Base-by-base conservation (phyloP, 2,113 vertebrate species). In the Origma solitaria region DNA sequence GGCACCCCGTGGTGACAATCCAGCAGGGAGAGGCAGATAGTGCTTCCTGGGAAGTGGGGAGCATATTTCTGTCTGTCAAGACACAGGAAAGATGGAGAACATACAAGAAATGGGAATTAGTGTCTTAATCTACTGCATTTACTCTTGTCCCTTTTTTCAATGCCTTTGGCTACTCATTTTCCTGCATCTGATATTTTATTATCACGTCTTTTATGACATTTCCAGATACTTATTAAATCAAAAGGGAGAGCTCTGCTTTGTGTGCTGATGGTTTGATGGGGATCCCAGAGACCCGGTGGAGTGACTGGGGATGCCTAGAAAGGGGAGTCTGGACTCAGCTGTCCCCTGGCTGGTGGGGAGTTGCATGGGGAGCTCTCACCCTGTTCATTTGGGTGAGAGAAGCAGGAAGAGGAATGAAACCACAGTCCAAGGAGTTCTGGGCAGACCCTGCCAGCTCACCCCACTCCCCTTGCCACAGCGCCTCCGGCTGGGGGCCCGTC, bases 161-260 rank as follows among this genome's bases (percentile, higher is more conserved):
- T 51, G 79, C 90, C 92, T 94, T 86, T 78, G 93, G 93, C 68
- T 42, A 47, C 68, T 88, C 85, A 30, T 93, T 86, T 85, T 19
- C 93, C 88, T 51, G 35, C 71, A 70, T 73, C 91, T 90, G 93
- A 81, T 91, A 64, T 90, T 96, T 94, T 80, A 76, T 85, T 79
- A 88, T 76, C 84, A 31, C 0, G 1, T 54, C 87, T 88, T 89
- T 92, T 81, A 70, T 83, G 95, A 85, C 85, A 51, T 86, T 90
- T 79, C 61, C 95, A 91, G 80, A 35, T 58, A 66, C 35, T 90
- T 64, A 89, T 82, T 93, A 85, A 85, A 93, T 88, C 90, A 82
- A 37, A 78, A 86, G 15, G 24, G 49, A 76, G 53, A 91, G 57
- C 82, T 79, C 61, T 82, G 65, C 82, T 79, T 64, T 42, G 65